Evolutionary conservation across 2,797 vertebrate species (phyloP), one percentile per base, ranked within the genome.

Genomic region (Manis crassicaudata): DNA sequence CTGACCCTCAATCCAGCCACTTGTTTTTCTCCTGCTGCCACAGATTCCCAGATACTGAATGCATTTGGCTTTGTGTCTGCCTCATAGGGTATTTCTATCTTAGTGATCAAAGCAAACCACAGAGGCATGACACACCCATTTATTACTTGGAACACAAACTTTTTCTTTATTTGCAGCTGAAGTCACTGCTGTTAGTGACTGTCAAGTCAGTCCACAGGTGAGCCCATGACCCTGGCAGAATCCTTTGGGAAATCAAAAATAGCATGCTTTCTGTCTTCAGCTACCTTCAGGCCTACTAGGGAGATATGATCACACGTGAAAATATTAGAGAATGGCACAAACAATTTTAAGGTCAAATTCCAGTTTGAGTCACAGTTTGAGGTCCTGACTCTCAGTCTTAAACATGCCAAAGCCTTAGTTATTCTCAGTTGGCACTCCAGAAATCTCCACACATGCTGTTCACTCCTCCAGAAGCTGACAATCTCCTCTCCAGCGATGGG

Each of bases 221-320:
- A 88, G 40, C 65, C 35, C 9, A 14, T 81, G 88, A 96, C 68
- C 65, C 60, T 88, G 63, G 35, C 46, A 93, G 77, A 96, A 87
- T 89, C 82, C 95, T 75, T 67, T 5, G 67, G 88, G 85, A 72
- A 92, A 62, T 87, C 13, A 86, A 80, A 96, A 95, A 92, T 84
- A 95, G 95, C 81, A 67, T 20, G 58, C 1, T 14, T 23, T 77
- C 65, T 95, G 84, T 93, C 87, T 90, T 85, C 76, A 56, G 70
- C 90, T 60, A 76, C 63, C 60, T 80, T 84, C 7, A 23, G 46
- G 25, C 56, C 81, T 81, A 35, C 20, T 32, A 73, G 29, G 76
- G 81, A 94, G 82, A 86, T 52, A 72, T 17, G 25, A 84, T 73
- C 16, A 18, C 68, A 32, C 20, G 65, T 3, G 16, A 77, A 81